Evolutionary conservation across 2,888 invertebrate genomes (phyloP).

Genomic region (Eristalis pertinax): DNA sequence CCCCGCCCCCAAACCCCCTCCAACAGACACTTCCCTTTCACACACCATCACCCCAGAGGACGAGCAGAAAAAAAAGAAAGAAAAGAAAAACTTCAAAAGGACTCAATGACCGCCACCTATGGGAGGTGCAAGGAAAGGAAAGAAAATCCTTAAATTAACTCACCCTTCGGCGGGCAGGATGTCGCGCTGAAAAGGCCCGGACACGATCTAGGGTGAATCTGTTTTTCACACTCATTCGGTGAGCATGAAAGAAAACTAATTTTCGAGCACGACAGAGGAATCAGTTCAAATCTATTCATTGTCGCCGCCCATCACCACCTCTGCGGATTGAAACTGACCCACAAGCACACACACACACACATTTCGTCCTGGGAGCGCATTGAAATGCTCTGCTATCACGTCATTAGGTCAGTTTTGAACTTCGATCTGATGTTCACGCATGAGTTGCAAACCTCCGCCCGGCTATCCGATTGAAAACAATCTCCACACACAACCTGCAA

Average conservation of each 20-base stretch:
- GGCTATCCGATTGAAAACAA: conserved; percentile 36
- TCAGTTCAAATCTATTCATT: conserved; percentile 35
- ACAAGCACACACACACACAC: conserved; percentile 5
- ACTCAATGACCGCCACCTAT: conserved; percentile 13
- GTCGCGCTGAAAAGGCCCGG: not conserved
- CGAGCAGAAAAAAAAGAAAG: not conserved
- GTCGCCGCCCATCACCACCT: not conserved
- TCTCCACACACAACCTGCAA: not conserved
- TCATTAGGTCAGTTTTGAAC: conserved; percentile 54
- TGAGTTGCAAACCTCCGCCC: conserved; percentile 55
- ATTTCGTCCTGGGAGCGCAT: not conserved
- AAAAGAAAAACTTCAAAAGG: conserved; percentile 28
- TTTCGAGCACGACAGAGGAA: conserved; percentile 23
- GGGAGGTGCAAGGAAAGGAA: conserved; percentile 2
- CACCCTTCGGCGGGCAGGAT: not conserved
- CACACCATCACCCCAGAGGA: not conserved
- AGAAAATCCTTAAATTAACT: conserved; percentile 7
- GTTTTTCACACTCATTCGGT: not conserved
- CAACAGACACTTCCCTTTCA: not conserved
- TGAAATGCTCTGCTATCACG: conserved; percentile 10
- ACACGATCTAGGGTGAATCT: not conserved
- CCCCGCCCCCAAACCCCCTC: too few species aligned
- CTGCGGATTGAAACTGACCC: conserved; percentile 13
- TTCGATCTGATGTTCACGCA: conserved; percentile 64
- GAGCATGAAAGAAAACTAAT: conserved; percentile 37